Base-by-base conservation (phyloP, 2,888 invertebrate genomes). In the Drosophila borealis region DNA sequence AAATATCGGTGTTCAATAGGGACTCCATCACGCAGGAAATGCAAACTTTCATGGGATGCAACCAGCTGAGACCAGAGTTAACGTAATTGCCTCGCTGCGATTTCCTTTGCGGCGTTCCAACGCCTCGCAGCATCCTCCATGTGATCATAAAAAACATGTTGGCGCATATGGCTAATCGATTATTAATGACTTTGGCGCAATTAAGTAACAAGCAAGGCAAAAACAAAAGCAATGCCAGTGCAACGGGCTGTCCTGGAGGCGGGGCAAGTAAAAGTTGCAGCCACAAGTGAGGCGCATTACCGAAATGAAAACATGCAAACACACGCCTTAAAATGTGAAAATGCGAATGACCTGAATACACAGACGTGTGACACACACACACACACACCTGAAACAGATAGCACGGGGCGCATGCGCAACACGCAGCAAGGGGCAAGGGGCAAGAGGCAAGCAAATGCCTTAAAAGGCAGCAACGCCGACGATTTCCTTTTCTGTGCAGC, bases 261-360 rank as follows among this genome's bases (percentile, higher is more conserved):
- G 48, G 25, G 51, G 67, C 67, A 62, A 87, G 87, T 85, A 85
- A 89, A 79, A 85, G 89, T 89, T 87, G 67, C 70, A 60, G 59
- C 73, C 55, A 21, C 50, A 60, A 67, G 56, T 66, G 57, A 56
- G 70, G 57, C 64, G 70, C 72, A 71, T 76, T 41, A 59, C 14
- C 17, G 36, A 51, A 63, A 62, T 41, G 45, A 45, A 56, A 61
- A 73, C 78, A 82, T 88, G 86, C 84, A 85, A 74, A 78, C 71
- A 65, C 59, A 74, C 80, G 88, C 86, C 89, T 82, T 78, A 80
- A 88, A 86, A 88, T 88, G 89, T 89, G 89, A 85, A 86, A 90
- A 90, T 90, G 82, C 89, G 81, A 88, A 86, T 90, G 90, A 90
- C 90, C 90, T 82, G 89, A 90, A 90, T 90, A 80, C 79, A 78